Conservation (phyloP, 2,888 invertebrate genomes). For the Drosophila rellima region DNA sequence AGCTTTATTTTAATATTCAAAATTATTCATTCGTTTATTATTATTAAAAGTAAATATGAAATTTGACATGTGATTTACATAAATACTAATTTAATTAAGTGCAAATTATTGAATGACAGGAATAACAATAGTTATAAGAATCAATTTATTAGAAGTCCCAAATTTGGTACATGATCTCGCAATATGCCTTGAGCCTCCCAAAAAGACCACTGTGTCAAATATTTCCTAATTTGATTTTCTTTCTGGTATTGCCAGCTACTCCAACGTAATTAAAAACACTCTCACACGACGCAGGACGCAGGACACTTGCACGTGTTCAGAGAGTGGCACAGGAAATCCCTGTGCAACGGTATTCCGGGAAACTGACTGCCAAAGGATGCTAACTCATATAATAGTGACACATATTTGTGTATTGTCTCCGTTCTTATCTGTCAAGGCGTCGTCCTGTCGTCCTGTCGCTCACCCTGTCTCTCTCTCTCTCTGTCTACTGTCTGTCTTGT, state of each 20-base stretch:
- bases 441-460: slow-evolving; percentile 19
- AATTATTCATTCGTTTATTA: too few species aligned
- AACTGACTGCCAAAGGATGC: slow-evolving; percentile 58
- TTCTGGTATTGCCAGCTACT: slow-evolving; percentile 28
- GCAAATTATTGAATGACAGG: not conserved
- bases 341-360: slow-evolving; percentile 40
- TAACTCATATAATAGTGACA: slow-evolving; percentile 56
- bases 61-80: too few species aligned
- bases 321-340: slow-evolving; percentile 59
- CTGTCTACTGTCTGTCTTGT: not conserved
- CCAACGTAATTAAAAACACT: slow-evolving; percentile 46
- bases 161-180: not conserved
- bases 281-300: slow-evolving; percentile 25
- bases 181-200: not conserved
- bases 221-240: slow-evolving; percentile 32
- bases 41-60: too few species aligned
- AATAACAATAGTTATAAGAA: not conserved
- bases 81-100: too few species aligned
- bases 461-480: not conserved
- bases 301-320: slow-evolving; percentile 50
- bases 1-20: too few species aligned
- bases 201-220: not conserved
- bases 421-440: slow-evolving; percentile 38
- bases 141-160: not conserved
- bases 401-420: slow-evolving; percentile 43